A percentile compares a stretch with the other conserved stretches of the same genome.
Conservation (phyloP, 2,797 vertebrate genomes). For the Argya squamiceps region DNA sequence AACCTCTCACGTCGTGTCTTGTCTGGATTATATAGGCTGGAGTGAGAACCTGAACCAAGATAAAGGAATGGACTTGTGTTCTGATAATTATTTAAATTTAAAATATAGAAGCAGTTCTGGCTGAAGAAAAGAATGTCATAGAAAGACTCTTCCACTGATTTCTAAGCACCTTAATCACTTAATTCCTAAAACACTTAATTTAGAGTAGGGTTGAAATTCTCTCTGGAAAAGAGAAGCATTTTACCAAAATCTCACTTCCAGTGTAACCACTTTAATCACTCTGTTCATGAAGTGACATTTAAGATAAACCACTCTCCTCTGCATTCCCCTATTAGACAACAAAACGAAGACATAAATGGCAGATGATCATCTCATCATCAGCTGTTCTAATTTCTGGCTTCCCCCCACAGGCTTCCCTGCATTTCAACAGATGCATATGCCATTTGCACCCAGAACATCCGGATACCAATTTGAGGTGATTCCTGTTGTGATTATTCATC, state of each 20-base stretch:
- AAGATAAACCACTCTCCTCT: not conserved
- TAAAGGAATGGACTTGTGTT: not conserved
- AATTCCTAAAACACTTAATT: not conserved
- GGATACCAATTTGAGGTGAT: not conserved
- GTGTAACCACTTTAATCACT: not conserved
- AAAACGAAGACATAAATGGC: not conserved
- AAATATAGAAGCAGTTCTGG: not conserved
- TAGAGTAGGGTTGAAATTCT: not conserved
- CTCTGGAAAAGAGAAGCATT: not conserved
- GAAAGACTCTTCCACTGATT: not conserved
- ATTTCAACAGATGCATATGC: not conserved
- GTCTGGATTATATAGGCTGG: not conserved
- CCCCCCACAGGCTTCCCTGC: not conserved
- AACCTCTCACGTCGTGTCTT: not conserved
- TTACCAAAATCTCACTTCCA: not conserved
- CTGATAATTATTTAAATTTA: not conserved
- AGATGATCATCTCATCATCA: not conserved
- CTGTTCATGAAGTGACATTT: not conserved
- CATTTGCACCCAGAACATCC: not conserved
- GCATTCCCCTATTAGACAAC: not conserved
- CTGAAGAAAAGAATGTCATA: not conserved
- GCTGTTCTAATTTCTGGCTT: not conserved
- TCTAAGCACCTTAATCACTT: not conserved
- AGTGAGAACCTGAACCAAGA: not conserved
- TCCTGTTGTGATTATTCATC: not conserved